phyloP scores from a whole-genome alignment of 2,113 vertebrate genomes.

The Cebidichthys violaceus region DNA sequence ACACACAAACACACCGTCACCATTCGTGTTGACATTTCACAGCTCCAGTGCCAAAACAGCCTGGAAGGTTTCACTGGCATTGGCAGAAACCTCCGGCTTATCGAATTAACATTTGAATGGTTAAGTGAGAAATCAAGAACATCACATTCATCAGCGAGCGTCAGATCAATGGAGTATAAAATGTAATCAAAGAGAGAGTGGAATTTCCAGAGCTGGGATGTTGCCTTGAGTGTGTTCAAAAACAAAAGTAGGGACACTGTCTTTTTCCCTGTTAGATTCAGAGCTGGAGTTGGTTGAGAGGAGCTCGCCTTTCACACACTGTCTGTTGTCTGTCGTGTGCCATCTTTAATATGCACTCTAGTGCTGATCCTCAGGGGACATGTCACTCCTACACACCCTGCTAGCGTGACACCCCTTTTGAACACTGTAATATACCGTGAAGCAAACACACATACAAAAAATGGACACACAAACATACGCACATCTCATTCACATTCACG shows the following conservation, averaged over 20 bases:
- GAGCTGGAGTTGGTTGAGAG: constrained; percentile 36
- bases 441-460: constrained; percentile 16
- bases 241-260: neutral
- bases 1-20: constrained; percentile 17
- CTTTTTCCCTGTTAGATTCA: constrained; percentile 1
- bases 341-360: constrained; percentile 59
- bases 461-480: constrained; percentile 3
- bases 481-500: constrained; percentile 58
- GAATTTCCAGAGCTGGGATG: constrained; percentile 21
- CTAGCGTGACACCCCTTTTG: constrained; percentile 31
- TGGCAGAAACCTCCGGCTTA: constrained; percentile 48
- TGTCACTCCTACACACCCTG: constrained; percentile 43
- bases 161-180: constrained; percentile 47
- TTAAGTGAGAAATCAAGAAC: constrained; percentile 52
- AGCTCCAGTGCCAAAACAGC: constrained; percentile 36
- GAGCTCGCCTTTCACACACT: constrained; percentile 35
- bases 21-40: constrained; percentile 5
- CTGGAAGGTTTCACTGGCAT: constrained; percentile 24
- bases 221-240: constrained; percentile 9
- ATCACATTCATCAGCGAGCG: constrained; percentile 43
- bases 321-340: constrained; percentile 37
- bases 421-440: neutral
- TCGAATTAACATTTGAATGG: constrained; percentile 57
- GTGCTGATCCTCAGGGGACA: constrained; percentile 40
- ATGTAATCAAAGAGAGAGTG: constrained; percentile 38